phyloP scores from a whole-genome alignment of 1,140 invertebrate genomes.

The Copidosoma floridanum region DNA sequence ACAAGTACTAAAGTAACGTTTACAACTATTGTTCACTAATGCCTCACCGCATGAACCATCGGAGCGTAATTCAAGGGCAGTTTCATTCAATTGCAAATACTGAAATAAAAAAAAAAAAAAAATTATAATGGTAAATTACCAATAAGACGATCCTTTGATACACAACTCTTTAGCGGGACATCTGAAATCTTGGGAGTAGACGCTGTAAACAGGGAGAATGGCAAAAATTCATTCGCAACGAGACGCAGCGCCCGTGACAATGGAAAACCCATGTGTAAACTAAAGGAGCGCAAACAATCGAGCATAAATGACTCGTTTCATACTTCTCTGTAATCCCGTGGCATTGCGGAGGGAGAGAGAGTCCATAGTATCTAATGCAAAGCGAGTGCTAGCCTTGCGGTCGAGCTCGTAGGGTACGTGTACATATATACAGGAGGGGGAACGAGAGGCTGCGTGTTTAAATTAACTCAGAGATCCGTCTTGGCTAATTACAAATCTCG shows the following conservation, averaged over 20 bases:
- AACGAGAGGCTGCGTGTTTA: neutral
- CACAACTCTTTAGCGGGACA: no score
- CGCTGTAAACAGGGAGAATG: slow-evolving; percentile 2
- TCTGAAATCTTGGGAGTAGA: no score
- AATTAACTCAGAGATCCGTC: slow-evolving; percentile 22
- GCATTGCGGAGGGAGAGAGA: neutral
- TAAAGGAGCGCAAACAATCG: slow-evolving; percentile 19
- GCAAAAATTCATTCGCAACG: neutral
- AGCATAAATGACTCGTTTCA: slow-evolving; percentile 26
- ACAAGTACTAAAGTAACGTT: no score
- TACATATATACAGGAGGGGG: no score
- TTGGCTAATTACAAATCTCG: slow-evolving; percentile 25
- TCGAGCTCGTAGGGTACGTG: neutral
- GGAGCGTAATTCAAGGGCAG: no score
- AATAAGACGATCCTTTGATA: no score
- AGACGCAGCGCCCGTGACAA: no score
- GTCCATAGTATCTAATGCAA: neutral
- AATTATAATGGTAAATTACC: no score
- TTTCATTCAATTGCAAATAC: no score
- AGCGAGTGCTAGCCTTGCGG: slow-evolving; percentile 2
- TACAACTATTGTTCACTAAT: no score
- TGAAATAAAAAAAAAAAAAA: no score
- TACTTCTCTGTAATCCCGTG: slow-evolving; percentile 8
- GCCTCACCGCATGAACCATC: no score
- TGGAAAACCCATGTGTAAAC: slow-evolving; percentile 3